phyloP scores from a whole-genome alignment of 92 coral and sea anemone species.

The Phenganax subtilis region DNA sequence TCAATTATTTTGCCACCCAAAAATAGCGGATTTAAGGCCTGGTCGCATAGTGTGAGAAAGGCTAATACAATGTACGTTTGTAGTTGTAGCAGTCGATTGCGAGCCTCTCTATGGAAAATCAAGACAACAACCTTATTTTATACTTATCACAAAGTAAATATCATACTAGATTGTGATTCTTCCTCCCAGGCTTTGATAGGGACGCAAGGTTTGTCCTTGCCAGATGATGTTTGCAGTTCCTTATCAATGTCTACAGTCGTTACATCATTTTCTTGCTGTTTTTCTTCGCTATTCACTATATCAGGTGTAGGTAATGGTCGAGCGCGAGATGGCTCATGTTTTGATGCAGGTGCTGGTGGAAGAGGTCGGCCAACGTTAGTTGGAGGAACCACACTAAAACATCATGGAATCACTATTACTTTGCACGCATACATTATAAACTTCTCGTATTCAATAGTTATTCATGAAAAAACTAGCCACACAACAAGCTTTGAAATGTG shows the following conservation, averaged over 20 bases:
- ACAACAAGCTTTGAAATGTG: no score
- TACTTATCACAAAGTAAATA: neutral
- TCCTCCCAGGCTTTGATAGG: constrained; percentile 85
- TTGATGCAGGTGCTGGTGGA: constrained; percentile 28
- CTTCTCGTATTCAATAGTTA: neutral
- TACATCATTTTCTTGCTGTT: constrained; percentile 18
- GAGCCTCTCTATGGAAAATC: neutral
- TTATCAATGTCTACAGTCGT: constrained; percentile 21
- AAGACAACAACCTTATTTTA: neutral
- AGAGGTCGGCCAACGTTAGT: constrained; percentile 35
- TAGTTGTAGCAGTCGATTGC: neutral
- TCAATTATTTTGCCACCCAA: no score
- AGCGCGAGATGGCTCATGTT: constrained; percentile 1
- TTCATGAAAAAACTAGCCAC: no score
- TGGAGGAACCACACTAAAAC: constrained; percentile 3
- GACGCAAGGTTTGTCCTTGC: constrained; percentile 27
- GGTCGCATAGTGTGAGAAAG: no score
- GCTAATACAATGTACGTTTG: neutral
- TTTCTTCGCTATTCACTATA: constrained; percentile 36
- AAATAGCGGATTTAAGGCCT: no score
- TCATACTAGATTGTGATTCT: constrained; percentile 36
- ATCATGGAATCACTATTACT: neutral
- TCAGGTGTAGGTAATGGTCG: constrained; percentile 29
- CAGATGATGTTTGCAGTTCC: constrained; percentile 37
- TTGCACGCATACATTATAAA: neutral